Evolutionary conservation across 2,113 vertebrate genomes (phyloP).

Genomic region (Ia io): DNA sequence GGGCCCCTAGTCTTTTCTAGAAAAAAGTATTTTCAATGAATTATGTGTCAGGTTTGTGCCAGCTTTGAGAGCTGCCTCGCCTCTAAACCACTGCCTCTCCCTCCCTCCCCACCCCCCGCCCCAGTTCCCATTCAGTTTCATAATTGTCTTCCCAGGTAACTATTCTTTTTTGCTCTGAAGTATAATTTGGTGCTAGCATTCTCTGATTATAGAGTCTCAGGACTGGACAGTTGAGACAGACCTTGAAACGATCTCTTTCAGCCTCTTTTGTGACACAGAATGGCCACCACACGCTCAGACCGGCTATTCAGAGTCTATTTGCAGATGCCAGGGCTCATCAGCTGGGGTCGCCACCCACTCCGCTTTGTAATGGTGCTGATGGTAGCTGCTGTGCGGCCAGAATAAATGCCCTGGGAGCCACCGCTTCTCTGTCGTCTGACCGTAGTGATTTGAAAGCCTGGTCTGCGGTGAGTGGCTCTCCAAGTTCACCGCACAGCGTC

Average conservation of each 20-base stretch:
- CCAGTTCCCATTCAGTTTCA: not conserved
- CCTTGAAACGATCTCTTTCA: constrained; percentile 40
- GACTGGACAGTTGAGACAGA: constrained; percentile 12
- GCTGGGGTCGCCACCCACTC: not conserved
- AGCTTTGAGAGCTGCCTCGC: not conserved
- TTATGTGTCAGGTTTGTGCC: not conserved
- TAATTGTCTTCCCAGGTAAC: constrained; percentile 25
- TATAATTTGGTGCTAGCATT: not conserved
- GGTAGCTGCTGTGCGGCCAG: constrained; percentile 36
- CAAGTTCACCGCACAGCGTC: not conserved
- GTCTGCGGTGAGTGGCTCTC: constrained; percentile 18
- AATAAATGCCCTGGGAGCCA: constrained; percentile 12
- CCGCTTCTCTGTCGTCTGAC: constrained; percentile 8
- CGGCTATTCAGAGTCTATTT: constrained; percentile 65
- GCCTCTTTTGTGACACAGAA: not conserved
- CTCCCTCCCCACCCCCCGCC: too few relatives aligned
- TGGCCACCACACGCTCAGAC: not conserved
- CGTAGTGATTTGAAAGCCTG: constrained; percentile 20
- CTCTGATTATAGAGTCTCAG: constrained; percentile 45
- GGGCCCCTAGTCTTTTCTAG: too few relatives aligned
- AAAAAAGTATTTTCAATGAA: not conserved
- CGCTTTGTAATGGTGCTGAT: not conserved
- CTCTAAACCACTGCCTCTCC: not conserved
- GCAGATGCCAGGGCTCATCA: not conserved
- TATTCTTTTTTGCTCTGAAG: not conserved